phyloP scores from a whole-genome alignment of 1,140 invertebrate species.

The Belonocnema kinseyi region DNA sequence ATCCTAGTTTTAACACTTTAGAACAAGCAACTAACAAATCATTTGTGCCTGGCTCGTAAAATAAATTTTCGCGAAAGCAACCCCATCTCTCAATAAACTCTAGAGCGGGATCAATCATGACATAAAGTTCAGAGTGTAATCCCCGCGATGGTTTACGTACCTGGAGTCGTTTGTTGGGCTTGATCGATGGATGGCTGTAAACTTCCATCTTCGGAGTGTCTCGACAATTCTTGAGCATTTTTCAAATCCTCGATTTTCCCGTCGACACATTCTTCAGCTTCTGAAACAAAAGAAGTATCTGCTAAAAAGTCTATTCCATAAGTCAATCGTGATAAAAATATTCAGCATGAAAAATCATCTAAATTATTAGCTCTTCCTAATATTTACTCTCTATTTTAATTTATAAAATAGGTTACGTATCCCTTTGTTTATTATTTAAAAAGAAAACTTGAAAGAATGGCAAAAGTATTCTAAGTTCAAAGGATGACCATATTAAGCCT shows the following conservation, averaged over 20 bases:
- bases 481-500: neutral
- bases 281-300: slow-evolving; percentile 46
- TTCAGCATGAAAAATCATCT: too few relatives aligned
- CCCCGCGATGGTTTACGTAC: slow-evolving; percentile 42
- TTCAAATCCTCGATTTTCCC: slow-evolving; percentile 51
- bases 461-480: neutral
- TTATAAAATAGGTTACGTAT: too few relatives aligned
- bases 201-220: slow-evolving; percentile 53
- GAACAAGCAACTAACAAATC: too few relatives aligned
- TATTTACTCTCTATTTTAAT: too few relatives aligned
- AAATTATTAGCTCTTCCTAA: too few relatives aligned
- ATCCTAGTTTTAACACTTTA: too few relatives aligned
- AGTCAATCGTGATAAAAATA: neutral
- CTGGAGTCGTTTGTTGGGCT: slow-evolving; percentile 65
- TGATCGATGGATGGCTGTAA: slow-evolving; percentile 62
- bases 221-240: slow-evolving; percentile 51
- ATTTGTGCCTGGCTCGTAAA: too few relatives aligned
- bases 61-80: too few relatives aligned
- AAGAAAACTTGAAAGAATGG: too few relatives aligned
- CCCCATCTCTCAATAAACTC: neutral
- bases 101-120: neutral
- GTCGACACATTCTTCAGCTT: slow-evolving; percentile 41
- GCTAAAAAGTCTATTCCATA: slow-evolving; percentile 28
- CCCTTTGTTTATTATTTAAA: too few relatives aligned
- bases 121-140: neutral